Evolutionary conservation across 2,113 vertebrate species (phyloP).

Genomic region (Gavia stellata): DNA sequence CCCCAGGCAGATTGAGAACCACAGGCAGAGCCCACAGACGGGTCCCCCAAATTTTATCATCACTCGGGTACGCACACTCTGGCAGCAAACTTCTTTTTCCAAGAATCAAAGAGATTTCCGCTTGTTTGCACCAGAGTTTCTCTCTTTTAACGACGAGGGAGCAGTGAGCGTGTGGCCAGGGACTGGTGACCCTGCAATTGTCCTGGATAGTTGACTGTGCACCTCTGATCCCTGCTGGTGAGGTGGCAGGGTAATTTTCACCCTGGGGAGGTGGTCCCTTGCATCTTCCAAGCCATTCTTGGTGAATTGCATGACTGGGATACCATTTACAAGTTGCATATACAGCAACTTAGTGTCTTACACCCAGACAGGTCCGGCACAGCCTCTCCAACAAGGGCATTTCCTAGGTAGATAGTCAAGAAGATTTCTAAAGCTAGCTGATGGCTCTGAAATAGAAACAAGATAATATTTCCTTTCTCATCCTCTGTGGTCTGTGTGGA

Average conservation of each 20-base stretch:
- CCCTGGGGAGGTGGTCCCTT: no score
- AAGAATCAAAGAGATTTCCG: neutral
- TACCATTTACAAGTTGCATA: neutral
- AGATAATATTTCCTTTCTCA: slow-evolving; percentile 12
- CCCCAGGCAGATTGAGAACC: neutral
- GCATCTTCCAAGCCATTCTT: fast-evolving
- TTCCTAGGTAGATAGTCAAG: neutral
- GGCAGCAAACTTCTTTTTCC: neutral
- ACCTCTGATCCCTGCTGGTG: neutral
- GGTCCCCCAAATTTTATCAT: neutral
- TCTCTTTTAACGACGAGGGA: neutral
- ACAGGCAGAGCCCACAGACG: neutral
- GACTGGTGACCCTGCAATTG: neutral
- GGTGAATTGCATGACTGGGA: neutral
- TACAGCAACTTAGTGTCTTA: neutral
- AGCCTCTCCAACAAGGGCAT: neutral
- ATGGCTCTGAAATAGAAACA: slow-evolving; percentile 7
- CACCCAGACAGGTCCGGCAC: neutral
- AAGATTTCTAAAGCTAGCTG: neutral
- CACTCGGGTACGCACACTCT: neutral
- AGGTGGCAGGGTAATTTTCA: neutral
- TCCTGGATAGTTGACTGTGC: neutral
- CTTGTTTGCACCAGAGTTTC: neutral
- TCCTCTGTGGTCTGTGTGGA: slow-evolving; percentile 4
- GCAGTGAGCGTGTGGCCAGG: neutral